Evolutionary conservation across 2,797 vertebrate genomes (phyloP), one percentile per base, ranked within the genome.

Genomic region (Sebastiscus albofasciatus): DNA sequence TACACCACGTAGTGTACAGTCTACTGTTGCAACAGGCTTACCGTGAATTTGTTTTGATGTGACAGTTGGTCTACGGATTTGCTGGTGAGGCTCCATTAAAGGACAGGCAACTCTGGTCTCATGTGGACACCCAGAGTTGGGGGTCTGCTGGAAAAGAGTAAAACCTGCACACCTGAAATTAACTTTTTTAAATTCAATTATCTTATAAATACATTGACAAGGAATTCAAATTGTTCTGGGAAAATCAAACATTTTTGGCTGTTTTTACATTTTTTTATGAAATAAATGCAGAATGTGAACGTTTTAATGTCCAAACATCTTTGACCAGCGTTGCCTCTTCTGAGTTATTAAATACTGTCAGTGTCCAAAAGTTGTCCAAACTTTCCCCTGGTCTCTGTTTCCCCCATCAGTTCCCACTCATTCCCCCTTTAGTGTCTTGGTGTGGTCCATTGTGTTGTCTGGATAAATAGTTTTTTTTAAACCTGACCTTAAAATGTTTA

Each of bases 381-480:
- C 79, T 74, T 74, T 60, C 65, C 83, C 80, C 36, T 62, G 64
- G 74, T 91, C 72, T 87, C 65, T 79, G 81, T 89, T 66, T 55
- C 12, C 78, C 77, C 70, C 72, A 73, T 89, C 64, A 72, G 69
- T 62, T 72, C 70, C 77, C 67, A 65, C 56, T 79, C 80, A 83
- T 91, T 54, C 80, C 79, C 93, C 89, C 93, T 87, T 90, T 84
- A 87, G 83, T 94, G 91, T 94, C 79, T 96, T 92, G 91, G 91
- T 97, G 96, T 97, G 95, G 94, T 96, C 96, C 94, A 93, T 96
- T 95, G 92, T 94, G 91, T 81, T 93, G 94, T 97, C 88, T 94
- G 89, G 72, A 90, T 54, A 95, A 95, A 93, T 94, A 93, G 91
- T 60, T 61, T 8, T 24, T 24, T 56, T 49, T 14, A 69, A 79